Evolutionary conservation across 2,797 vertebrate species (phyloP).

Genomic region (Danio choprae): DNA sequence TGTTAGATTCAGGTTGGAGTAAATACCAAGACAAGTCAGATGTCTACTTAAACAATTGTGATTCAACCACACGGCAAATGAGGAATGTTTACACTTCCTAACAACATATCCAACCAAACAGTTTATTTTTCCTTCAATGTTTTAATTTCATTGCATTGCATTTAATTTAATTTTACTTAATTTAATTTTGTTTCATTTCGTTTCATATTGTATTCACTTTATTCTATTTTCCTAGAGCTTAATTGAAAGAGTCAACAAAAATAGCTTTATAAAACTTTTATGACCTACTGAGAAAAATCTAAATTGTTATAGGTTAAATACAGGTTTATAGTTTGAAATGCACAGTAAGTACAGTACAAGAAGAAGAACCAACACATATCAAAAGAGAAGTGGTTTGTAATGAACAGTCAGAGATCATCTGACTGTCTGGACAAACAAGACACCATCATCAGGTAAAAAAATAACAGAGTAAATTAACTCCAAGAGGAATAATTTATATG

Average conservation of each 20-base stretch:
- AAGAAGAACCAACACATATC: not conserved
- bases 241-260: constrained; percentile 14
- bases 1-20: constrained; percentile 10
- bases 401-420: constrained; percentile 2
- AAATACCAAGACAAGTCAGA: constrained; percentile 18
- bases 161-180: no score
- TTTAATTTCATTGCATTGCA: no score
- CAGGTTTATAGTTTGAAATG: not conserved
- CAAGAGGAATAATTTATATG: not conserved
- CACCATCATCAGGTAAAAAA: not conserved
- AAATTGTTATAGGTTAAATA: not conserved
- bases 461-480: not conserved
- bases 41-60: constrained; percentile 6
- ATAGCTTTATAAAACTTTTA: not conserved
- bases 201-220: no score
- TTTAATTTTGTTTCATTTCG: no score
- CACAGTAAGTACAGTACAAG: not conserved
- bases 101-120: not conserved
- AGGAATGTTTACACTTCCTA: constrained; percentile 26
- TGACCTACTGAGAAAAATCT: not conserved
- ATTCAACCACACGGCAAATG: constrained; percentile 9
- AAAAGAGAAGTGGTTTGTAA: not conserved
- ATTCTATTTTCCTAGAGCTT: no score
- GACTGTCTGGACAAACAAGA: not conserved
- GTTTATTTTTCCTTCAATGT: not conserved